phyloP scores from a whole-genome alignment of 1,140 invertebrate genomes.

The Linepithema humile region DNA sequence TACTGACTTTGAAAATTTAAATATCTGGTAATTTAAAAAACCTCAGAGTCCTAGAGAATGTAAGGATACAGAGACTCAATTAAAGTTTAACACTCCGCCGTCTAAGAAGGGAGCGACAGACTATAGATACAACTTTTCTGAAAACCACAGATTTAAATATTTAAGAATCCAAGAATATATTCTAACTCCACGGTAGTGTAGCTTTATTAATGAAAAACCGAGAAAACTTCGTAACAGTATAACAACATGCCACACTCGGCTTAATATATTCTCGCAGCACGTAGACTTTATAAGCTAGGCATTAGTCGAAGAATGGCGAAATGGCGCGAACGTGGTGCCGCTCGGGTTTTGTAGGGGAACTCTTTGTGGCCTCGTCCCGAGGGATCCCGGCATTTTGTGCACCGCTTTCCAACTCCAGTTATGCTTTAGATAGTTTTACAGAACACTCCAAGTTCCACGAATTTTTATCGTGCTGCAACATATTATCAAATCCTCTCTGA shows the following conservation, averaged over 20 bases:
- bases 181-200: conserved; percentile 13
- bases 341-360: conserved; percentile 18
- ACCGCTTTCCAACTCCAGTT: conserved; percentile 37
- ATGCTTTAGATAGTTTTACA: conserved; percentile 32
- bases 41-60: neutral
- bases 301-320: conserved; percentile 55
- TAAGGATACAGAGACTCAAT: conserved; percentile 22
- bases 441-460: conserved; percentile 30
- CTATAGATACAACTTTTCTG: conserved; percentile 46
- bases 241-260: conserved; percentile 28
- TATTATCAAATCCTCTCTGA: conserved; percentile 29
- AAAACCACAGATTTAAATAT: conserved; percentile 43
- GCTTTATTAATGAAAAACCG: conserved; percentile 52
- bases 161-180: conserved; percentile 31
- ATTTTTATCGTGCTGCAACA: conserved; percentile 29
- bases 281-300: conserved; percentile 50
- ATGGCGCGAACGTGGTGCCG: conserved; percentile 43
- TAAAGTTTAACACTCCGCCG: conserved; percentile 35
- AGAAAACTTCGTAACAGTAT: conserved; percentile 44
- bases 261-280: conserved; percentile 51
- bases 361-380: conserved; percentile 4
- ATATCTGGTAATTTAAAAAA: conserved; percentile 1
- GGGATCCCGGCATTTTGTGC: conserved; percentile 38
- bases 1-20: conserved; percentile 16
- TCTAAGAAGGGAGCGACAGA: too few relatives aligned